These are phyloP conservation scores for Quadroppia sp. DNA, from an alignment of 2,888 invertebrate genomes.

Conservation along the genomic window DNA sequence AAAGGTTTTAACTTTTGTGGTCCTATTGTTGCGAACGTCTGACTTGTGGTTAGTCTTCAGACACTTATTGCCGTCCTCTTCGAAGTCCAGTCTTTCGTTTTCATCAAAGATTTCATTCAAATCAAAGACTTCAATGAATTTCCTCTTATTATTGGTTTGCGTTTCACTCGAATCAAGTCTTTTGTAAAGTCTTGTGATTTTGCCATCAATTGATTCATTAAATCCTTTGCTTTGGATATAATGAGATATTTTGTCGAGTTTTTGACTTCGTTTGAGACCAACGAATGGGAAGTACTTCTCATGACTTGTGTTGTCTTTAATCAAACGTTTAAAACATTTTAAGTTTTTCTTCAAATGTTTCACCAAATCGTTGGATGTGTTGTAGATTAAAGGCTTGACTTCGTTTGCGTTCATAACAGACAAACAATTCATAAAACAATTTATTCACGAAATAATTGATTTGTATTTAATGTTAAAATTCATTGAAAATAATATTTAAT, in stretches of 20 bases:
- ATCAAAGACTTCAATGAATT: neutral
- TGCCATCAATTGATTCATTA: constrained; percentile 1
- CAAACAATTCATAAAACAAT: too few relatives aligned
- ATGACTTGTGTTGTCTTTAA: neutral
- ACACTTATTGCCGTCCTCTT: neutral
- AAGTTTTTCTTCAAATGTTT: constrained; percentile 12
- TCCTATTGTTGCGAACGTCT: neutral
- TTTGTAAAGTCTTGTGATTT: neutral
- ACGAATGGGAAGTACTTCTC: neutral
- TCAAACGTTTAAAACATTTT: neutral
- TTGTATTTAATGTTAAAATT: too few relatives aligned
- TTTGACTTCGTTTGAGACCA: neutral
- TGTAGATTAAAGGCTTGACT: too few relatives aligned
- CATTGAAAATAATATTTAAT: too few relatives aligned
- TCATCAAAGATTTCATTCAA: constrained; percentile 11
- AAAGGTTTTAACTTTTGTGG: neutral
- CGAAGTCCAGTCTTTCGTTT: neutral
- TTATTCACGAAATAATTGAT: too few relatives aligned
- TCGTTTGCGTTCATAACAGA: neutral
- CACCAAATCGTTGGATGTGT: neutral
- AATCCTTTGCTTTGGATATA: neutral
- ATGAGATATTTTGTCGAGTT: neutral
- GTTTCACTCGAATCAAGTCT: neutral
- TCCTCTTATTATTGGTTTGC: too few relatives aligned
- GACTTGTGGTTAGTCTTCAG: neutral